Evolutionary conservation across 2,113 vertebrate genomes (phyloP).

Genomic region (Suricata suricatta): DNA sequence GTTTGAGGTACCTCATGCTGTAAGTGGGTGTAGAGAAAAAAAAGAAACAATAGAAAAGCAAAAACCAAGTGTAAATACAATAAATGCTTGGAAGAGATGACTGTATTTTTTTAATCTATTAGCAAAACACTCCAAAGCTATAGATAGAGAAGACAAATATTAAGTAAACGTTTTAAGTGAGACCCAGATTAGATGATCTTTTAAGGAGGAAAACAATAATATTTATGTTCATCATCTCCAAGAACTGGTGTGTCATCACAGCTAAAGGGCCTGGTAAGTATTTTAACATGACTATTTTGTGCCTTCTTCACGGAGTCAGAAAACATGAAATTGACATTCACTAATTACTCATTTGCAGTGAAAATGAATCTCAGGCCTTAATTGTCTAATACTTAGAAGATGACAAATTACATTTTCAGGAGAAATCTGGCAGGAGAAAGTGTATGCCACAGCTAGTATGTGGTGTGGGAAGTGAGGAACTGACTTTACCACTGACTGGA

Average conservation of each 20-base stretch:
- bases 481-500: not conserved
- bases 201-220: conserved; percentile 55
- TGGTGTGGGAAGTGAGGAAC: not conserved
- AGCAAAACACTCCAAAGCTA: conserved; percentile 29
- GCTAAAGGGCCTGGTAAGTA: conserved; percentile 3
- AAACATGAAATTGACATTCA: conserved; percentile 14
- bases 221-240: conserved; percentile 20
- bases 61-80: conserved; percentile 53
- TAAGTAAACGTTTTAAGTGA: conserved; percentile 58
- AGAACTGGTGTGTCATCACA: conserved; percentile 20
- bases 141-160: conserved; percentile 20
- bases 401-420: conserved; percentile 35
- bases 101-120: conserved; percentile 35
- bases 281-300: conserved; percentile 54
- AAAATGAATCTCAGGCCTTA: conserved; percentile 35
- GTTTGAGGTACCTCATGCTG: conserved; percentile 46
- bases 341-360: conserved; percentile 53
- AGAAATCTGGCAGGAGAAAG: conserved; percentile 13
- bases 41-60: not conserved
- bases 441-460: not conserved
- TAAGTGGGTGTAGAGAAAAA: not conserved
- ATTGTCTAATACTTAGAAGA: conserved; percentile 54
- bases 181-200: conserved; percentile 36
- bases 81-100: conserved; percentile 11
- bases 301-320: not conserved